Evolutionary conservation across 2,888 invertebrate genomes (phyloP).

Genomic region (Colletes collaris): DNA sequence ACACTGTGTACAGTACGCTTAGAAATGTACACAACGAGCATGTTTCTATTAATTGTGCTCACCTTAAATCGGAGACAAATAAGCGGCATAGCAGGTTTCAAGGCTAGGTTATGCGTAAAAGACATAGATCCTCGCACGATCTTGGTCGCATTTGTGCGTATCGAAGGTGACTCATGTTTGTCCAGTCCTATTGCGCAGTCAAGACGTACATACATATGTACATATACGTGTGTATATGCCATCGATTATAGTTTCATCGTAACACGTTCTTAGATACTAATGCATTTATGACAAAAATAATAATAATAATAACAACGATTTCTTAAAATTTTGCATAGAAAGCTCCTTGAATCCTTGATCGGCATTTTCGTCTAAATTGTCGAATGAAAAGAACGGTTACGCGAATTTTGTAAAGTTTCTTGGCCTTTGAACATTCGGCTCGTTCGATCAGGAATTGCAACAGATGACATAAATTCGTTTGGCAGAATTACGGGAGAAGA

Average conservation of each 20-base stretch:
- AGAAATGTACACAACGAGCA: too few species aligned
- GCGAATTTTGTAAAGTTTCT: not conserved
- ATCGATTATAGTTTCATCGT: constrained; percentile 13
- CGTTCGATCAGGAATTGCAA: constrained; percentile 40
- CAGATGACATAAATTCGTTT: constrained; percentile 45
- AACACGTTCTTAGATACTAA: too few species aligned
- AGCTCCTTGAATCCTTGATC: not conserved
- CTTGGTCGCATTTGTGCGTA: not conserved
- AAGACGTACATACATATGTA: not conserved
- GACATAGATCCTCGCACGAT: too few species aligned
- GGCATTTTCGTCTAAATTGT: too few species aligned
- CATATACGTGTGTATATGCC: too few species aligned
- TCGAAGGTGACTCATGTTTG: not conserved
- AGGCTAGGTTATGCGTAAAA: too few species aligned
- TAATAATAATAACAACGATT: too few species aligned
- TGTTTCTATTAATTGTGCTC: too few species aligned
- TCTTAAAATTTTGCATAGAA: not conserved
- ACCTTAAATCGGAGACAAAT: too few species aligned
- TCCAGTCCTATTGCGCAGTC: not conserved
- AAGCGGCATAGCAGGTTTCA: too few species aligned
- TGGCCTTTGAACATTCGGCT: not conserved
- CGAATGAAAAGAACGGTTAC: not conserved
- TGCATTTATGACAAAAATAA: not conserved
- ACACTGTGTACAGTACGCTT: too few species aligned
- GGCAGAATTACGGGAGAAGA: constrained; percentile 42